Base-by-base conservation (phyloP, 2,113 vertebrate species). In the Lagenorhynchus albirostris region DNA sequence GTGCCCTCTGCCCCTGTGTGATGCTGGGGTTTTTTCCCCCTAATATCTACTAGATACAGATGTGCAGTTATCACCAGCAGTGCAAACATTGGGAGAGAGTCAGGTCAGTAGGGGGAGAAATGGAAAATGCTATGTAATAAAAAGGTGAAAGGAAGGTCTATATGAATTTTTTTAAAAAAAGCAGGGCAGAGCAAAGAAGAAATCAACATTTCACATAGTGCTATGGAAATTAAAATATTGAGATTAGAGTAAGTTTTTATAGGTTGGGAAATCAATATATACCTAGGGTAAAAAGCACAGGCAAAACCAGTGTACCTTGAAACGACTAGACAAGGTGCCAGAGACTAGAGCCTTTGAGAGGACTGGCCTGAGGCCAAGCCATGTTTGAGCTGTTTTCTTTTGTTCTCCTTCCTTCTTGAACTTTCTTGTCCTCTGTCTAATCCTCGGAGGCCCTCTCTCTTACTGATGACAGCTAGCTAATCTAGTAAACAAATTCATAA, bases 71-170 rank as follows among this genome's bases (percentile, higher is more conserved):
- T 71, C 25, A 88, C 15, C 7, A 76, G 15, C 14, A 83, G 23
- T 70, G 33, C 7, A 73, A 31, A 12, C 8, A 96, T 2, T 89
- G 80, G n/a, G 33, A 90, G 9, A 74, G 58, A 67, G 62, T 95
- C 23, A 92, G 74, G 81, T 95, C 76, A 79, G 63, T 31, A 2
- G 2, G 8, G 15, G 29, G 8, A 47, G 11, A 58, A 68, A 38
- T 2, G 87, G 23, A 94, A 83, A 91, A 58, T 91, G 13, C 25
- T 84, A 36, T 79, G 18, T 53, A 83, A 91, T 95, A 44, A 83
- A 95, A 97, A 91, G 6, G 33, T 93, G 33, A 96, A 97, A 85
- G 33, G 18, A 95, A 92, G n/a, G 10, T 44, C 31, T 95, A 68
- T 15, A 55, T n/a, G 36, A 93, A 33, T 58, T 58, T 80, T 36